Base-by-base conservation (phyloP, 2,797 vertebrate species). In the Thalassophryne amazonica region DNA sequence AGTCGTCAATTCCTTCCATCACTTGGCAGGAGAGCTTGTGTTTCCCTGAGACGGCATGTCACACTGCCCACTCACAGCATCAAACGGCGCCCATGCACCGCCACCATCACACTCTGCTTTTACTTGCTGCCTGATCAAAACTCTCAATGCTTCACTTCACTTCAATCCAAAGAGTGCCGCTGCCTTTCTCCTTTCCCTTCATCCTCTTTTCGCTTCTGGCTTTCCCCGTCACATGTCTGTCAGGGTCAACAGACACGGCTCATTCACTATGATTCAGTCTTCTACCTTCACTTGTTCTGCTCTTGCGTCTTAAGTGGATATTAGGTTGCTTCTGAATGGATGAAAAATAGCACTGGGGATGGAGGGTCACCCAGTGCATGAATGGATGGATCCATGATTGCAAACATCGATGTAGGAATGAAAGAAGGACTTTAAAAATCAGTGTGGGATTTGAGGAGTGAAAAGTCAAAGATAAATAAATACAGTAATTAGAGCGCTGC, bases 1-100 rank as follows among this genome's bases (percentile, higher is more conserved):
- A 34, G 57, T 73, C 78, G 66, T 40, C 56, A 50, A 46, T 74
- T 69, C 81, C 61, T 69, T 68, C 41, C 49, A 42, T 75, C 54
- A 60, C 60, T 70, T 75, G 66, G 69, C 41, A 69, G 60, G 46
- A 68, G 49, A 73, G 63, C 42, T 18, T 46, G 78, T 75, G 77
- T 76, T 81, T 78, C 74, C 76, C 60, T 22, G 79, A 77, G 74
- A 81, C 45, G 21, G 59, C 60, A 56, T 78, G 76, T 81, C 78
- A 73, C 12, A 9, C 68, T 79, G 70, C 80, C 78, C 83, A 84
- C 80, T 80, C 82, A 63, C 59, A 61, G 72, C 71, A 84, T 85
- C 78, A 79, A 70, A 82, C 73, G 60, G 57, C 67, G 38, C 50
- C 68, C 53, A 33, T 67, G 58, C 58, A 53, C 57, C 27, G 16